phyloP scores from a whole-genome alignment of 2,888 invertebrate genomes.

The Limnephilus marmoratus region DNA sequence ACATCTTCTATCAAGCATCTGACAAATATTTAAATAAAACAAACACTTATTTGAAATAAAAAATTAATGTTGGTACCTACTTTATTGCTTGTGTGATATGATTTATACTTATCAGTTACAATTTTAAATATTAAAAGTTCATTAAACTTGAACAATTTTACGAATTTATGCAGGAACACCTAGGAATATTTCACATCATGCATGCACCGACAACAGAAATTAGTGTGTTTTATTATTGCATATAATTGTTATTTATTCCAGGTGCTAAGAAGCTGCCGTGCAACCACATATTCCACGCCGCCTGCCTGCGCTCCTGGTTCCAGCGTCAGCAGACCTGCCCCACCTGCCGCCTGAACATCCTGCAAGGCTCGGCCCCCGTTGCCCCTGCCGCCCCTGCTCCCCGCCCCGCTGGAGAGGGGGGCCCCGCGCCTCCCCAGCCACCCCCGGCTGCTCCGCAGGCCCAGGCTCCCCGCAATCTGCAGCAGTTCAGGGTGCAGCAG shows the following conservation, averaged over 20 bases:
- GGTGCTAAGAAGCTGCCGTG: conserved; percentile 97
- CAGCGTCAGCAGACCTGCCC: conserved; percentile 99
- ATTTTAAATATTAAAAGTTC: too few species aligned
- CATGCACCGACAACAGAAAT: too few species aligned
- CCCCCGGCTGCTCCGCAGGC: conserved; percentile 65
- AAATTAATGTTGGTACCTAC: too few species aligned
- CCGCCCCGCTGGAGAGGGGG: conserved; percentile 67
- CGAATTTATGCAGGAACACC: too few species aligned
- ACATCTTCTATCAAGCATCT: too few species aligned
- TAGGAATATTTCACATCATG: too few species aligned
- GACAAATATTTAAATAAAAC: too few species aligned
- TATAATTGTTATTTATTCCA: conserved; percentile 67
- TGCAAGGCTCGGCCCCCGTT: conserved; percentile 73
- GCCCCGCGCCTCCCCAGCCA: conserved; percentile 69
- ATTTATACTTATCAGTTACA: too few species aligned
- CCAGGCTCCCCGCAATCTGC: conserved; percentile 68
- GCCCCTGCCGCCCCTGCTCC: conserved; percentile 70
- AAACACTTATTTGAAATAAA: too few species aligned
- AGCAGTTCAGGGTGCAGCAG: neutral
- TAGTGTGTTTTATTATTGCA: conserved; percentile 2
- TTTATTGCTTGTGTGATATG: too few species aligned
- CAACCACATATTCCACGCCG: conserved; percentile 99
- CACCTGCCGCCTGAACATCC: conserved; percentile 95
- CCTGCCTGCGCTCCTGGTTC: conserved; percentile 99
- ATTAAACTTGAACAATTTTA: too few species aligned